Percentiles rank a stretch among this genome's conserved stretches.
phyloP scores from a whole-genome alignment of 2,113 vertebrate genomes.

The Oenanthe oenanthe region DNA sequence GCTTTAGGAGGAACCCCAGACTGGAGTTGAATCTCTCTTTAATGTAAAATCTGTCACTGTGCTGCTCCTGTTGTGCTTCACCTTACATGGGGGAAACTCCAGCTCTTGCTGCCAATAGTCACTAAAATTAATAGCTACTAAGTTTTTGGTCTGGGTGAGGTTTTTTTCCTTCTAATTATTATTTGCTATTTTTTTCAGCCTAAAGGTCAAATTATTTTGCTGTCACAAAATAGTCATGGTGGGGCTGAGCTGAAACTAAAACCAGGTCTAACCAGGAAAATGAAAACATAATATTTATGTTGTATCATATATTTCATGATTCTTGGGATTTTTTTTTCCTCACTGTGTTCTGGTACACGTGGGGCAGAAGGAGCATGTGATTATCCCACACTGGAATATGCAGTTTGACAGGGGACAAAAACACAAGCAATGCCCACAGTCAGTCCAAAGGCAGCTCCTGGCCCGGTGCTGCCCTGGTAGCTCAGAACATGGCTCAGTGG shows the following conservation, averaged over 20 bases:
- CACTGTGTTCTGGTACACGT: background rate
- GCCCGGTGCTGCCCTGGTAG: fast-evolving
- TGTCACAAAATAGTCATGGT: background rate
- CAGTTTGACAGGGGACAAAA: background rate
- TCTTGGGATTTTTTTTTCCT: too few relatives aligned
- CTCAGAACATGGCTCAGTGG: background rate
- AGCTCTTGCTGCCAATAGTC: background rate
- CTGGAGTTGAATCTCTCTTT: background rate
- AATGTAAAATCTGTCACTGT: background rate
- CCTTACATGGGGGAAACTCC: background rate
- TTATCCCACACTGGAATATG: background rate
- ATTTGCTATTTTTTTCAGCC: background rate
- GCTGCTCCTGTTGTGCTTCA: background rate
- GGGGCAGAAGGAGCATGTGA: background rate
- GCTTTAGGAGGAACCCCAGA: background rate
- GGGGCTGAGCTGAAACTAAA: background rate
- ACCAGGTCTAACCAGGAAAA: background rate
- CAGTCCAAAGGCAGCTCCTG: background rate
- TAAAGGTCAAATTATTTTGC: background rate
- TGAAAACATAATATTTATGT: background rate
- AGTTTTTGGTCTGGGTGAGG: background rate
- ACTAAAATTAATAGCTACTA: background rate
- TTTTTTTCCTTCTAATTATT: background rate
- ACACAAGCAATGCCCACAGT: fast-evolving
- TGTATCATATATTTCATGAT: fast-evolving